Conservation (phyloP, 2,797 vertebrate species). For the Odontamblyopus rebecca region DNA sequence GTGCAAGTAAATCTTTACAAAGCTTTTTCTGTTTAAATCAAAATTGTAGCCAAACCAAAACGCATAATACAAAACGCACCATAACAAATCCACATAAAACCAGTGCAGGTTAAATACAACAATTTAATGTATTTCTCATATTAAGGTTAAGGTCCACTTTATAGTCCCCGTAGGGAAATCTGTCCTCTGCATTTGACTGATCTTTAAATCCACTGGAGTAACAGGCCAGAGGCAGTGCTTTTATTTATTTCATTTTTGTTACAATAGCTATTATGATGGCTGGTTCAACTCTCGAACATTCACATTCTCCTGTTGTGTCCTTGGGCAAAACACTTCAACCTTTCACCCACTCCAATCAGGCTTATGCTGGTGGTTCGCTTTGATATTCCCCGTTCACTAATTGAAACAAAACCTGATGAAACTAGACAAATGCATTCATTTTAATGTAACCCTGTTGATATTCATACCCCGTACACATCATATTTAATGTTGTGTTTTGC, state of each 20-base stretch:
- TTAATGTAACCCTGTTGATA: background rate
- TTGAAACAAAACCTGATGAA: background rate
- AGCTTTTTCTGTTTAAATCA: background rate
- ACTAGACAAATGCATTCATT: too few relatives aligned
- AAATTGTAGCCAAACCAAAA: background rate
- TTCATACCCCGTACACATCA: background rate
- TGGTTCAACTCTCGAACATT: background rate
- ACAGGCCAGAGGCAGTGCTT: too few relatives aligned
- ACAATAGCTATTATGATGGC: too few relatives aligned
- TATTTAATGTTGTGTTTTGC: slow-evolving; percentile 17
- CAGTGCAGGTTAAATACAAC: too few relatives aligned
- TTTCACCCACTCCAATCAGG: too few relatives aligned
- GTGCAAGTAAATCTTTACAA: background rate
- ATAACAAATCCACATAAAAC: background rate
- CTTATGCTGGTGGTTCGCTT: background rate
- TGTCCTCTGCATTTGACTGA: too few relatives aligned
- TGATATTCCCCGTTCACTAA: background rate
- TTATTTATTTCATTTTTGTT: too few relatives aligned
- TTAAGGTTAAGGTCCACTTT: too few relatives aligned
- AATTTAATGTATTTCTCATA: too few relatives aligned
- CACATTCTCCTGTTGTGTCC: background rate
- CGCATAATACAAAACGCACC: background rate
- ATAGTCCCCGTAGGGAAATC: too few relatives aligned
- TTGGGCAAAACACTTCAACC: background rate
- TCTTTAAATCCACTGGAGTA: too few relatives aligned